Percentiles rank a stretch among this genome's conserved stretches.
Evolutionary conservation across 2,888 invertebrate genomes (phyloP).

Genomic region (Bimastos eiseni): DNA sequence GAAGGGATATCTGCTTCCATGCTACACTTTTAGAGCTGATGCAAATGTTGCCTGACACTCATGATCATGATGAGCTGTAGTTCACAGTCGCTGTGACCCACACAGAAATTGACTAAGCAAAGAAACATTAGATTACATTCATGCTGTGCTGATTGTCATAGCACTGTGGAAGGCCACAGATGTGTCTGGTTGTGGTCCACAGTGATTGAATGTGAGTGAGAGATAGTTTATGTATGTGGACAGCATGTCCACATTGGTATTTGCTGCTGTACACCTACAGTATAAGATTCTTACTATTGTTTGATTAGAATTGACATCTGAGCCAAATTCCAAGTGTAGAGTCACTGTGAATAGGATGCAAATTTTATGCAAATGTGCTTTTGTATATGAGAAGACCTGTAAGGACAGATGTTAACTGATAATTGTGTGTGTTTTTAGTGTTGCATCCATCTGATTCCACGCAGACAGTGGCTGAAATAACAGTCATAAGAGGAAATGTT

Average conservation of each 20-base stretch:
- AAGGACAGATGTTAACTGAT: not conserved
- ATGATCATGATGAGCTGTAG: not conserved
- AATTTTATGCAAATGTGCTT: not conserved
- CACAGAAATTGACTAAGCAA: too few species aligned
- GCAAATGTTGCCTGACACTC: not conserved
- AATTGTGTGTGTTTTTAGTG: conserved; percentile 17
- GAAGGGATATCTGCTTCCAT: not conserved
- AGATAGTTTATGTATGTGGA: not conserved
- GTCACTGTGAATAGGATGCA: not conserved
- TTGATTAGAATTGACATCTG: not conserved
- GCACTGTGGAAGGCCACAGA: too few species aligned
- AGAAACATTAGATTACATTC: not conserved
- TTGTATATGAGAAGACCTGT: not conserved
- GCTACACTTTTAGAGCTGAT: not conserved
- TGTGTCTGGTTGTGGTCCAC: not conserved
- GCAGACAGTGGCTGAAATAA: conserved; percentile 16
- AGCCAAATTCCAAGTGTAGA: not conserved
- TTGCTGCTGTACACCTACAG: not conserved
- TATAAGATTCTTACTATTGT: not conserved
- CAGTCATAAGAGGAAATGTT: conserved; percentile 24
- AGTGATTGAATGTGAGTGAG: not conserved
- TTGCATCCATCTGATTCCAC: conserved; percentile 18
- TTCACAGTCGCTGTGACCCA: not conserved
- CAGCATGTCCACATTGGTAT: not conserved
- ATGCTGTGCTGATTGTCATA: not conserved